A percentile compares a stretch with the other conserved stretches of the same genome.
These are phyloP conservation scores for Drosophila fuyamai DNA, from an alignment of 1,140 invertebrate genomes.

Conservation along the genomic window DNA sequence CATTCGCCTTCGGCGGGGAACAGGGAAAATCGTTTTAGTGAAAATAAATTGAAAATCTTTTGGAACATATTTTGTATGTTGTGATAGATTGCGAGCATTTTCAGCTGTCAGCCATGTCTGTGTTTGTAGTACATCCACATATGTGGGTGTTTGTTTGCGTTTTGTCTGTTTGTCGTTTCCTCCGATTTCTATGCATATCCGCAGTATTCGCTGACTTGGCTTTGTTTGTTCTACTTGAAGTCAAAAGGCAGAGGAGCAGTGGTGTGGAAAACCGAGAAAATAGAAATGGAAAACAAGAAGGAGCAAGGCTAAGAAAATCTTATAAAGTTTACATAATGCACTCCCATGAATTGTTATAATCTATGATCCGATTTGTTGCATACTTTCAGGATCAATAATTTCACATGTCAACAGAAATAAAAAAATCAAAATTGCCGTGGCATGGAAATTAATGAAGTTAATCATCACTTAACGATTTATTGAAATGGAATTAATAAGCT, in stretches of 20 bases:
- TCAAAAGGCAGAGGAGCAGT: conserved; percentile 2
- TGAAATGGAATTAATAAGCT: background rate
- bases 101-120: conserved; percentile 39
- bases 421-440: background rate
- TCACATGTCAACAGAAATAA: background rate
- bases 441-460: background rate
- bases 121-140: conserved; percentile 12
- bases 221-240: conserved; percentile 29
- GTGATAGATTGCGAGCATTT: conserved; percentile 62
- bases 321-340: background rate
- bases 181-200: conserved; percentile 62
- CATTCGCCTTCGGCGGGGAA: conserved; percentile 24
- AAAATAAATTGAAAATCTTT: conserved; percentile 80
- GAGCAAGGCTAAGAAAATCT: background rate
- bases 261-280: background rate
- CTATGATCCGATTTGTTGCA: background rate
- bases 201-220: conserved; percentile 61
- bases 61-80: conserved; percentile 71
- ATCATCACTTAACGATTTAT: background rate
- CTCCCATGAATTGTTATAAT: background rate
- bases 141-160: conserved; percentile 34
- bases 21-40: conserved; percentile 73
- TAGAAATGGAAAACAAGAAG: background rate
- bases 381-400: conserved; percentile 17
- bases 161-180: conserved; percentile 50